phyloP scores from a whole-genome alignment of 2,797 vertebrate genomes.

The Smutsia gigantea region DNA sequence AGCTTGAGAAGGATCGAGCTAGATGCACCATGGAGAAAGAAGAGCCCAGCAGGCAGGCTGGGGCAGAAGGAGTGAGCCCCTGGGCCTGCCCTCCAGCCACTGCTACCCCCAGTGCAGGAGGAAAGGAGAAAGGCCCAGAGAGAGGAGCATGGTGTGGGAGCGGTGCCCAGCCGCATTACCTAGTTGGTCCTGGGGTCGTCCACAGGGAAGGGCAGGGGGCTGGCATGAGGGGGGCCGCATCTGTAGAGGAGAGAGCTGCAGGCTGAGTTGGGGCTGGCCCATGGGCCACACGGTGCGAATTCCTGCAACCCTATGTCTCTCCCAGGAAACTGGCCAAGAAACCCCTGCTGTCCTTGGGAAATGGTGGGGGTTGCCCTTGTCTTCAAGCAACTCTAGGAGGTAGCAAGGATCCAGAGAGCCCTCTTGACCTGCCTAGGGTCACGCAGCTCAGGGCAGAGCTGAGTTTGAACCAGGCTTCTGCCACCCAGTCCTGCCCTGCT shows the following conservation, averaged over 20 bases:
- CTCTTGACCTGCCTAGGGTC: neutral
- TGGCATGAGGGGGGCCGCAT: constrained; percentile 77
- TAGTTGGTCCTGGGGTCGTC: constrained; percentile 79
- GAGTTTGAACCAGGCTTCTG: neutral
- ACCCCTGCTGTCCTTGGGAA: neutral
- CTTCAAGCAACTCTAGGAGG: neutral
- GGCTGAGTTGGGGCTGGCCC: constrained; percentile 63
- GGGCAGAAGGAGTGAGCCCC: neutral
- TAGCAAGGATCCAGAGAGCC: neutral
- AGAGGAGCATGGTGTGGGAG: neutral
- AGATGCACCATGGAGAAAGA: neutral
- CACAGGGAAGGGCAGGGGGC: constrained; percentile 79
- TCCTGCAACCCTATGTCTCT: neutral
- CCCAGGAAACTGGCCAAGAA: neutral
- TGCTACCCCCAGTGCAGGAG: neutral
- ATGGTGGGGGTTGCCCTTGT: neutral
- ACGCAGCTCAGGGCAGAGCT: neutral
- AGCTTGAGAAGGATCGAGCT: neutral
- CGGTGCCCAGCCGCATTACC: constrained; percentile 58
- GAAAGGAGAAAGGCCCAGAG: constrained; percentile 28
- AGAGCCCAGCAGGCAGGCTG: neutral
- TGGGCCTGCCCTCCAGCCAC: constrained; percentile 2
- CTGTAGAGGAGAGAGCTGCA: constrained; percentile 80
- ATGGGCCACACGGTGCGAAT: neutral
- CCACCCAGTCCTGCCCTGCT: neutral